Base-by-base conservation (phyloP, 2,888 invertebrate genomes). In the Lobophora halterata region DNA sequence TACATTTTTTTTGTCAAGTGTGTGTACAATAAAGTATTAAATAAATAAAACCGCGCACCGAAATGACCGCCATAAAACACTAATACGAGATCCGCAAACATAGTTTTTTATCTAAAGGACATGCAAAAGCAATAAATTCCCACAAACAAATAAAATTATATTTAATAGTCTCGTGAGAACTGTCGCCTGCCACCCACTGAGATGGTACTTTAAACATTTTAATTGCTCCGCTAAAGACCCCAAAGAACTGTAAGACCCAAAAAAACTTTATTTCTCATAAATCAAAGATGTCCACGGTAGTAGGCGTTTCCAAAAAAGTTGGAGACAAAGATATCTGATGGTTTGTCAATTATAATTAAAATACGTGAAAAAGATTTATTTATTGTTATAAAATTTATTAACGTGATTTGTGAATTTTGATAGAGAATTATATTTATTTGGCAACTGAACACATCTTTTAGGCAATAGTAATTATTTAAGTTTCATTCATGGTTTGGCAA, bases 91-190 rank as follows among this genome's bases (percentile, higher is more conserved):
- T n/a, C n/a, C n/a, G n/a, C n/a, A n/a, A n/a, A n/a, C n/a, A n/a
- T n/a, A n/a, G n/a, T n/a, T n/a, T n/a, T n/a, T n/a, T n/a, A n/a
- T n/a, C n/a, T n/a, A 56, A 65, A 63, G 52, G 63, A 61, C 61
- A 65, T 52, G n/a, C 56, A 52, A 60, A 54, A 52, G 31, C 55
- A 60, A 74, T 71, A 74, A 77, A 78, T 70, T 60, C 46, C 52
- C 44, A 65, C 54, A 65, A 82, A 78, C 73, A 77, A 82, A 81
- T 79, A 80, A 79, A 86, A 86, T 83, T 75, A 83, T 81, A 71
- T 80, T 81, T 87, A 86, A 87, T 86, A 80, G 83, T 67, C 70
- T 80, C 75, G 87, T 86, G 85, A 85, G 85, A 87, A 86, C 75
- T 85, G 87, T 87, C 85, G 79, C 75, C 75, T 70, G 77, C 86